Conservation (phyloP, 2,797 vertebrate species). For the Neosilurus mollespiculum region DNA sequence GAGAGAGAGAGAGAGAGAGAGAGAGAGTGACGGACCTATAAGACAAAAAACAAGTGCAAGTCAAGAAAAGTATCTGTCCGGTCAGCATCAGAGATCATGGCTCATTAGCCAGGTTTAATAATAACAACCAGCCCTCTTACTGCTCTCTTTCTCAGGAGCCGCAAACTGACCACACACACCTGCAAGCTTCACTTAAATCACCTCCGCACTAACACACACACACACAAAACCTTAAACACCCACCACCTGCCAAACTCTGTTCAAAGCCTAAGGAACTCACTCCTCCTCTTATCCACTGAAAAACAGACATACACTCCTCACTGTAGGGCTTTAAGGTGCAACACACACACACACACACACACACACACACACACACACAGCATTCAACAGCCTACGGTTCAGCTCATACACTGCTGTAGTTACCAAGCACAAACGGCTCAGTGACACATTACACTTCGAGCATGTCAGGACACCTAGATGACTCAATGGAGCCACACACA, state of each 20-base stretch:
- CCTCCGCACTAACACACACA: not conserved
- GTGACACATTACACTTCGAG: not conserved
- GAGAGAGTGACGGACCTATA: not conserved
- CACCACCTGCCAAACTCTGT: constrained; percentile 19
- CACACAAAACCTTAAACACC: not conserved
- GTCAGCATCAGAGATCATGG: not conserved
- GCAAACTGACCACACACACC: constrained; percentile 9
- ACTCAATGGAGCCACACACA: not conserved
- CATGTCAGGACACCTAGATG: constrained; percentile 5
- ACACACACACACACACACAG: not conserved
- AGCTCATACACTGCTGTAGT: not conserved
- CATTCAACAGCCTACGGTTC: not conserved
- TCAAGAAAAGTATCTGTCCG: constrained; percentile 8
- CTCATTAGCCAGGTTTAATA: constrained; percentile 33
- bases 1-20: not conserved
- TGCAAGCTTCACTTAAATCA: not conserved
- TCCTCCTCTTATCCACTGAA: constrained; percentile 15
- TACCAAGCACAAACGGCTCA: not conserved
- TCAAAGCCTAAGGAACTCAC: constrained; percentile 10
- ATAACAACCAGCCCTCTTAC: not conserved
- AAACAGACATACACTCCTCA: constrained; percentile 9
- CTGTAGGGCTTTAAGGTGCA: constrained; percentile 1
- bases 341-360: constrained; percentile 22
- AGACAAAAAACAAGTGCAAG: not conserved
- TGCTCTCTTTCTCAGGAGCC: not conserved